Conservation (phyloP, 2,888 invertebrate species). For the Allacma fusca region DNA sequence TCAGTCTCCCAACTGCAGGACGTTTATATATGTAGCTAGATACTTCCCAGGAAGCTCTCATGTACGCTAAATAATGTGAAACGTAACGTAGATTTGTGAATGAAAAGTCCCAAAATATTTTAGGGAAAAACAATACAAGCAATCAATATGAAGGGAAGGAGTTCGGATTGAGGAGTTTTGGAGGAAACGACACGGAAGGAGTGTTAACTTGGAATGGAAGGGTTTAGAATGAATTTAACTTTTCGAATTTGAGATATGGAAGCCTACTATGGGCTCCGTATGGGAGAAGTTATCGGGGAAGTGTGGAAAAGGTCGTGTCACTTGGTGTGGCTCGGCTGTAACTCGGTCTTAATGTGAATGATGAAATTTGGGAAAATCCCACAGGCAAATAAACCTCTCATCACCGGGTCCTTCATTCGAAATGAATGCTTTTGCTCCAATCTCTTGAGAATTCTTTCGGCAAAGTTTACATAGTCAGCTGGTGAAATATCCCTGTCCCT, state of each 20-base stretch:
- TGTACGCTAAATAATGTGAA: background rate
- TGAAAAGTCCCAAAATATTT: background rate
- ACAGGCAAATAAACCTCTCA: slow-evolving; percentile 28
- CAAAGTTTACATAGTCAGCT: slow-evolving; percentile 34
- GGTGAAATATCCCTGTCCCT: slow-evolving; percentile 35
- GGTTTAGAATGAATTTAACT: too few relatives aligned
- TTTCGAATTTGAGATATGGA: too few relatives aligned
- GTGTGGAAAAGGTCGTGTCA: slow-evolving; percentile 33
- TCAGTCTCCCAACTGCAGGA: too few relatives aligned
- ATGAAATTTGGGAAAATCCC: slow-evolving; percentile 42
- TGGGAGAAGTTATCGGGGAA: background rate
- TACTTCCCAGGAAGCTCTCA: too few relatives aligned
- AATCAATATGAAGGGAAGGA: too few relatives aligned
- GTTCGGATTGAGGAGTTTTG: too few relatives aligned
- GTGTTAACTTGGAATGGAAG: too few relatives aligned
- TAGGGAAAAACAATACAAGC: too few relatives aligned
- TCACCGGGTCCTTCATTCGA: slow-evolving; percentile 29
- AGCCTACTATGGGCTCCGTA: too few relatives aligned
- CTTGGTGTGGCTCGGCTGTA: background rate
- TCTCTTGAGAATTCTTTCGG: slow-evolving; percentile 22
- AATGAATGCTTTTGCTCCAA: background rate
- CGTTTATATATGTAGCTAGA: too few relatives aligned
- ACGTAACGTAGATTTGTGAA: slow-evolving; percentile 20
- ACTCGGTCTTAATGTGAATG: slow-evolving; percentile 23
- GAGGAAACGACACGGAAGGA: too few relatives aligned